Evolutionary conservation across 2,113 vertebrate genomes (phyloP).

Genomic region (Corythornis cristatus): DNA sequence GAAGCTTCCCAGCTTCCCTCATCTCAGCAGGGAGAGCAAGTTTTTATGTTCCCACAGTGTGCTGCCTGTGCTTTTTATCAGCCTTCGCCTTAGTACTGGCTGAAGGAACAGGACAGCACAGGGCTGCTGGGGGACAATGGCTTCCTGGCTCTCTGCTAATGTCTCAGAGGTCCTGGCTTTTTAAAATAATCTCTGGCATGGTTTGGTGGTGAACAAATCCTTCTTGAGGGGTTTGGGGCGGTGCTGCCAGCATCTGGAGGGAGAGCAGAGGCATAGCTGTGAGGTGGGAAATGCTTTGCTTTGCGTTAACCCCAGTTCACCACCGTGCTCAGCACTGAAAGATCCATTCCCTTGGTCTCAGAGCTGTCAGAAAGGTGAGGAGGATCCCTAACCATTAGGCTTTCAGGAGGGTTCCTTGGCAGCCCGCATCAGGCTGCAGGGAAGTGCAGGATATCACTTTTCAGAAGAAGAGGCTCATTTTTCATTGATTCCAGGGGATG

Average conservation of each 20-base stretch:
- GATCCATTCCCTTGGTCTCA: background rate
- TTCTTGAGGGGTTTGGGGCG: background rate
- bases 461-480: conserved; percentile 29
- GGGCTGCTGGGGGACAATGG: background rate
- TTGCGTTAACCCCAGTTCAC: background rate
- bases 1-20: background rate
- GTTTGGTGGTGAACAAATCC: background rate
- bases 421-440: rapidly evolving
- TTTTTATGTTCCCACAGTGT: background rate
- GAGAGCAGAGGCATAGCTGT: rapidly evolving
- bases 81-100: background rate
- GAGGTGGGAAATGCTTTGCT: background rate
- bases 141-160: background rate
- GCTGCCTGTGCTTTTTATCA: background rate
- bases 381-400: background rate
- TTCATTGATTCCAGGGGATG: background rate
- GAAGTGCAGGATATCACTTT: conserved; percentile 7
- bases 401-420: background rate
- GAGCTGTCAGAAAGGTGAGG: background rate
- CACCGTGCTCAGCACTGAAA: background rate
- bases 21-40: background rate
- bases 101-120: background rate
- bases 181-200: background rate
- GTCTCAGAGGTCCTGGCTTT: background rate
- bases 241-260: background rate